Evolutionary conservation across 2,888 invertebrate species (phyloP), one percentile per base, ranked within the genome.

Genomic region (Teleogryllus oceanicus): DNA sequence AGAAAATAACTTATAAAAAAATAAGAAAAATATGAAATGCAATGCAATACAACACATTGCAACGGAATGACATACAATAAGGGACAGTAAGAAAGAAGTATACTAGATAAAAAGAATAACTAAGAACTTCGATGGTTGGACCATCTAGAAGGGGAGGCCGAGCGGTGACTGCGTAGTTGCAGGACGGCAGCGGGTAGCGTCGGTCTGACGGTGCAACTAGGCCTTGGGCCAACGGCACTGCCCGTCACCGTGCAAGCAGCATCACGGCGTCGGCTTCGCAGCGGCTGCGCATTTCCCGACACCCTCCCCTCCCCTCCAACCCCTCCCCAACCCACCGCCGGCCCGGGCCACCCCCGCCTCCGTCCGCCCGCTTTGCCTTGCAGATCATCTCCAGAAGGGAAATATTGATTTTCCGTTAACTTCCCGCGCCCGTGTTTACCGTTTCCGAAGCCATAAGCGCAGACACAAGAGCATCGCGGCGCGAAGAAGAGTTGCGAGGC

Each of bases 341-440:
- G 62, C 62, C 62, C 62, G 2, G 18, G 62, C 11, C 16, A n/a
- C 4, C 62, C 16, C 16, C n/a, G 16, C 16, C 16, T 13, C 62
- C 4, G 11, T 12, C 62, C 16, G n/a, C 62, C n/a, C 62, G n/a
- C 62, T 62, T 62, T 62, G 62, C 62, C 62, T 62, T 62, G 62
- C 62, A 62, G 62, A 62, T 62, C 62, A 62, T 62, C 62, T 62
- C 62, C 62, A 62, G 62, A 62, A 62, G 62, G 62, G 62, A 62
- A 62, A 62, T 62, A 62, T 62, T n/a, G 62, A 62, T 62, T 62
- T 62, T 62, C 62, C 62, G 62, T 62, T 62, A 62, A 62, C 62
- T 62, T 62, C 62, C 62, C n/a, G 62, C 16, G 62, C 62, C 62
- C n/a, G 62, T 62, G 62, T 62, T 62, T 62, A 62, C 62, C 62